Evolutionary conservation across 1,140 invertebrate genomes (phyloP), one percentile per base, ranked within the genome.

Genomic region (Caerostris extrusa): DNA sequence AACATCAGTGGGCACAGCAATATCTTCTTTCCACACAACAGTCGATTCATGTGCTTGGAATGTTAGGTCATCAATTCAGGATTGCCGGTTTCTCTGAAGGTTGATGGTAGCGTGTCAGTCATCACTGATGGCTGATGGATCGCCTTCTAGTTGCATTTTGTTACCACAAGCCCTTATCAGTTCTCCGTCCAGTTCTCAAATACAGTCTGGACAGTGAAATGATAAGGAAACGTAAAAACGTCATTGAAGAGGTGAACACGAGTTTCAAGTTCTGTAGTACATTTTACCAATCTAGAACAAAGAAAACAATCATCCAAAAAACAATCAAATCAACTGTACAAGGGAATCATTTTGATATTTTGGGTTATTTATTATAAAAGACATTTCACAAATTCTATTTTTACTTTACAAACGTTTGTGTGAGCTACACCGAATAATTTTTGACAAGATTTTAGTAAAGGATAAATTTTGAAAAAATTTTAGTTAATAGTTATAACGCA

Each of bases 111-210:
- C 5, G 8, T 77, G 71, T 77, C 71, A 12, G 8, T 53, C 71
- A 12, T 77, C 71, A 77, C 50, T 50, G 34, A 5, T 77, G 50
- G 71, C 8, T 8, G 71, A 77, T 5, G 34, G 34, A 53, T 77
- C 19, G 0, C 77, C 53, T 82, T n/a, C 4, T 50, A 3, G 85
- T 57, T 88, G 81, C 34, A 58, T 88, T 91, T 64, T 90, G 89
- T 90, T 77, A 61, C 94, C 95, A 95, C 95, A 95, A 95, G 95
- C 95, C 95, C 95, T 95, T 95, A 95, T 95, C 95, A 95, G 95
- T 95, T 95, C 95, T 95, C 95, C 95, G 95, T 95, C 95, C 95
- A 95, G 95, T 95, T 94, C 67, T 61, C 94, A 95, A 94, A 91
- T 94, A 91, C 95, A 94, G 94, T 95, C 95, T 95, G 95, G 95